Conservation (phyloP, 2,113 vertebrate genomes). For the Castor canadensis region DNA sequence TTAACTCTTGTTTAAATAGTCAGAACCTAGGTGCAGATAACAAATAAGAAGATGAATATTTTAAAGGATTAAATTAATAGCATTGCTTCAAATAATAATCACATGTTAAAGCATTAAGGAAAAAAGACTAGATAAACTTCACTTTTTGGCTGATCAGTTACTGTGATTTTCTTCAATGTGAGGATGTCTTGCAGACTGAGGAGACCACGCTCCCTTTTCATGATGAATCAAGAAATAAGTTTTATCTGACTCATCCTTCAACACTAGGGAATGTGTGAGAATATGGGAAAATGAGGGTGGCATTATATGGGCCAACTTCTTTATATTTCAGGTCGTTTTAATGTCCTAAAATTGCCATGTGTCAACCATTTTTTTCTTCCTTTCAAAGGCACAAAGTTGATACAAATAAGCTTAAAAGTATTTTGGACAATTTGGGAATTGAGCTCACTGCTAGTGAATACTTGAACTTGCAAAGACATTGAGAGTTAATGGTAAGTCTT, state of each 20-base stretch:
- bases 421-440: conserved; percentile 34
- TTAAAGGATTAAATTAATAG: conserved; percentile 9
- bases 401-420: background rate
- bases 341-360: background rate
- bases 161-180: background rate
- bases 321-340: background rate
- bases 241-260: background rate
- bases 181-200: background rate
- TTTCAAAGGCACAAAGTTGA: conserved; percentile 58
- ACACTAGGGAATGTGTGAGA: background rate
- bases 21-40: background rate
- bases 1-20: background rate
- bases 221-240: background rate
- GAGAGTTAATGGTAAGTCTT: conserved; percentile 48
- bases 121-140: background rate
- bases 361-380: background rate
- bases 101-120: background rate
- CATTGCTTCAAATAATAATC: background rate
- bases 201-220: background rate
- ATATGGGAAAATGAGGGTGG: background rate
- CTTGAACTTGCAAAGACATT: background rate
- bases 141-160: background rate
- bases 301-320: background rate
- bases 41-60: background rate
- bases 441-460: background rate